Evolutionary conservation across 2,797 vertebrate species (phyloP).

Genomic region (Coregonus suidteri): DNA sequence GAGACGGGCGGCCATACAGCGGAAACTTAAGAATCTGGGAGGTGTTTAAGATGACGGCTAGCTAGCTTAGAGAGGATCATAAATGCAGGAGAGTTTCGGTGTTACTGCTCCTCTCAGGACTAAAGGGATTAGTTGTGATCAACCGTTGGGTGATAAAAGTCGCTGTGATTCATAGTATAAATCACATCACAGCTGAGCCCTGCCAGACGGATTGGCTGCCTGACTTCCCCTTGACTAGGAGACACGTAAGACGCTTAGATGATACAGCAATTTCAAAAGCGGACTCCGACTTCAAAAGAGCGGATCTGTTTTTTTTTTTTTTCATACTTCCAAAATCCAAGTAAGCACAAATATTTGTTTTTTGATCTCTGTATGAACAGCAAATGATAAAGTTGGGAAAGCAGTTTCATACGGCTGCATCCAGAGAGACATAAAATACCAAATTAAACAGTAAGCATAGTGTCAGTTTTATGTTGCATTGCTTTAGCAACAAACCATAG

Average conservation of each 20-base stretch:
- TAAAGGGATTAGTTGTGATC: background rate
- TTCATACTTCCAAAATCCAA: no score
- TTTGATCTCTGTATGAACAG: no score
- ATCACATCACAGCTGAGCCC: background rate
- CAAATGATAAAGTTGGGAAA: no score
- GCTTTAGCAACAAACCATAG: no score
- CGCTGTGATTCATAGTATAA: background rate
- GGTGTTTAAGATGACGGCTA: background rate
- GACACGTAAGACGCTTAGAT: background rate
- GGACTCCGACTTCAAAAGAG: background rate
- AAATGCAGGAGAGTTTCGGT: background rate
- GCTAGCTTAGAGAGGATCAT: background rate
- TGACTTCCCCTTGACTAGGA: background rate
- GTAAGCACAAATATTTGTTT: no score
- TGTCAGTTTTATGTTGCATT: no score
- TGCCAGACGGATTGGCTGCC: background rate
- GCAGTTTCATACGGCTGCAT: no score
- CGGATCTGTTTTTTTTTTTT: no score
- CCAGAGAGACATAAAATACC: no score
- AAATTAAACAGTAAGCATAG: no score
- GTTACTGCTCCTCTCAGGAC: background rate
- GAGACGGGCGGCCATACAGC: background rate
- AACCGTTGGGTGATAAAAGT: slow-evolving; percentile 4
- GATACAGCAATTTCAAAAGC: background rate
- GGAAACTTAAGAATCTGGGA: background rate